phyloP scores from a whole-genome alignment of 2,113 vertebrate species.

The Psilopsiagon aurifrons region DNA sequence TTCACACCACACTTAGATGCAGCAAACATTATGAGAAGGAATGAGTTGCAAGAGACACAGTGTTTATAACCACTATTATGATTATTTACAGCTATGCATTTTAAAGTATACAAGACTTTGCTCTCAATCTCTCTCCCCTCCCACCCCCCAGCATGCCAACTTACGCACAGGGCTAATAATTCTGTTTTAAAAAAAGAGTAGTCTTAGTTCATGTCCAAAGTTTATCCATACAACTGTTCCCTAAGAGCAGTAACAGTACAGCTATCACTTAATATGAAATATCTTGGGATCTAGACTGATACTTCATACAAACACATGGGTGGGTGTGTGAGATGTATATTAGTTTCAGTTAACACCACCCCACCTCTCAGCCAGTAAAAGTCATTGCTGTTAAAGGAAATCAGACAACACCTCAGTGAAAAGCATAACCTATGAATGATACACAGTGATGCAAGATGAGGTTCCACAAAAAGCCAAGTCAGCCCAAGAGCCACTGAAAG shows the following conservation, averaged over 20 bases:
- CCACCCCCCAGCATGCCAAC: not conserved
- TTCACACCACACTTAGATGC: conserved; percentile 2
- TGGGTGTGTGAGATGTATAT: not conserved
- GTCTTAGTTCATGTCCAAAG: not conserved
- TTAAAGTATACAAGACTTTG: not conserved
- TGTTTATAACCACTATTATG: not conserved
- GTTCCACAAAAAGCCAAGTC: not conserved
- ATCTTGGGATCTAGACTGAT: not conserved
- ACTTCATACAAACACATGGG: not conserved
- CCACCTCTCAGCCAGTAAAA: not conserved
- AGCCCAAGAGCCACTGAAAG: not conserved
- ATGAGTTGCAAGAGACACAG: not conserved
- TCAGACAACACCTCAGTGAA: not conserved
- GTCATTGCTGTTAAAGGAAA: not conserved
- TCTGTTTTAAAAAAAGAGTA: not conserved
- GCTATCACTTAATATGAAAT: not conserved
- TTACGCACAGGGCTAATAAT: not conserved
- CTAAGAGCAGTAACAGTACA: not conserved
- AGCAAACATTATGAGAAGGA: not conserved
- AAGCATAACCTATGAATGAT: not conserved
- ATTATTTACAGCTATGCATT: not conserved
- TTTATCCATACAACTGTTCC: not conserved
- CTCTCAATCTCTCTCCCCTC: not conserved
- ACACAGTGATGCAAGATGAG: not conserved
- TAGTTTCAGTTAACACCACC: not conserved